phyloP scores from a whole-genome alignment of 2,113 vertebrate genomes.

The Calypte anna region DNA sequence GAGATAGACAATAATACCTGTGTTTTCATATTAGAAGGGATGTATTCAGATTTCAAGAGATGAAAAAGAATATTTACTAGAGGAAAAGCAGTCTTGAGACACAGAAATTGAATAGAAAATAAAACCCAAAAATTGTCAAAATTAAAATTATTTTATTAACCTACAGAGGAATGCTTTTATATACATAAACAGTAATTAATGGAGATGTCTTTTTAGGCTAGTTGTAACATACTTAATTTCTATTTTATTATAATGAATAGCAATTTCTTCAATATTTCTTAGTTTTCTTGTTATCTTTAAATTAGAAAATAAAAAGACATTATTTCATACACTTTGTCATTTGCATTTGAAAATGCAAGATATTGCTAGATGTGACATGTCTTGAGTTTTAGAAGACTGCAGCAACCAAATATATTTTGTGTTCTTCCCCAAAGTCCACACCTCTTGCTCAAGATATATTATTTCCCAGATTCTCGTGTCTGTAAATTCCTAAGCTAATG shows the following conservation, averaged over 20 bases:
- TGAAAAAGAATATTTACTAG: neutral
- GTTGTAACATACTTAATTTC: neutral
- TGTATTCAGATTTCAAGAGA: neutral
- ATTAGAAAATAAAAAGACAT: neutral
- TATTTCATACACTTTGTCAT: neutral
- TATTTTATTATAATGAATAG: neutral
- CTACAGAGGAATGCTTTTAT: neutral
- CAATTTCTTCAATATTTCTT: neutral
- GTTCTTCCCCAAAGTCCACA: neutral
- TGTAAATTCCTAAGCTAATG: fast-evolving
- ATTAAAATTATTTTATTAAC: neutral
- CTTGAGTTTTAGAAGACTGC: neutral
- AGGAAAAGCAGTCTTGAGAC: neutral
- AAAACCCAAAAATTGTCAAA: neutral
- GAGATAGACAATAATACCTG: neutral
- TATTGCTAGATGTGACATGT: neutral
- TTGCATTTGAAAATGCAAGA: neutral
- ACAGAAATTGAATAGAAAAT: neutral
- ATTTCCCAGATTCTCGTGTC: neutral
- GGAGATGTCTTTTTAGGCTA: neutral
- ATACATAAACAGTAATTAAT: neutral
- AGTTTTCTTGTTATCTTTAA: neutral
- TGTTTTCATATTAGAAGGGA: neutral
- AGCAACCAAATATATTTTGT: neutral
- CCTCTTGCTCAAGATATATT: neutral